Evolutionary conservation across 2,888 invertebrate species (phyloP).

Genomic region (Idaea aversata): DNA sequence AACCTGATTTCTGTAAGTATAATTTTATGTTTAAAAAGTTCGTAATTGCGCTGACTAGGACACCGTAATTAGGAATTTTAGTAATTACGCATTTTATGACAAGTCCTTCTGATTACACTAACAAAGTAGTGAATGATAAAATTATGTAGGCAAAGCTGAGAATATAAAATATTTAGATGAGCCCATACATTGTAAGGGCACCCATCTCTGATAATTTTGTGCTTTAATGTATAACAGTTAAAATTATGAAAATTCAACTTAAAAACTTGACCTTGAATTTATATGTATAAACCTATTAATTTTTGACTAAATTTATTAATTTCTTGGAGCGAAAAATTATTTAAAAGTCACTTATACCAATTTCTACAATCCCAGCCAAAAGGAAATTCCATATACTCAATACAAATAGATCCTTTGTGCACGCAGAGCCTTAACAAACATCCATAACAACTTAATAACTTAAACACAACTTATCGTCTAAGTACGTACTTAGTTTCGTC

Average conservation of each 20-base stretch:
- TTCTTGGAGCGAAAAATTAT: background rate
- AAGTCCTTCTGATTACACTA: no score
- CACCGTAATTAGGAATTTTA: no score
- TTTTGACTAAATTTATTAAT: no score
- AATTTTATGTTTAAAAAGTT: conserved; percentile 2
- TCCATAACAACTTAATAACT: conserved; percentile 7
- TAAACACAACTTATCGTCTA: conserved; percentile 1
- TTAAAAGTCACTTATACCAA: background rate
- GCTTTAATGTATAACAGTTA: no score
- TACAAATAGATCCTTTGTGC: background rate
- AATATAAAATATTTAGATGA: no score
- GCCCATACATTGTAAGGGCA: no score
- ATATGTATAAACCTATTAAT: no score
- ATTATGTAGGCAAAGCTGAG: no score
- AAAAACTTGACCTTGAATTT: no score
- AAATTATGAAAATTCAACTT: no score
- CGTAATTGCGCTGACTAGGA: background rate
- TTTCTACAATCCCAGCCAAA: background rate
- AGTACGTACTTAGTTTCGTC: conserved; percentile 94
- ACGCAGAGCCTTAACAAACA: conserved; percentile 13
- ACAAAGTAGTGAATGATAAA: no score
- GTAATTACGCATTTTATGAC: background rate
- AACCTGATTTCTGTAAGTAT: background rate
- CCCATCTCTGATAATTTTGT: no score
- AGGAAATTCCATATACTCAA: background rate